phyloP scores from a whole-genome alignment of 64 coral and sea anemone species.

The Dendrophyllia cribrosa region DNA sequence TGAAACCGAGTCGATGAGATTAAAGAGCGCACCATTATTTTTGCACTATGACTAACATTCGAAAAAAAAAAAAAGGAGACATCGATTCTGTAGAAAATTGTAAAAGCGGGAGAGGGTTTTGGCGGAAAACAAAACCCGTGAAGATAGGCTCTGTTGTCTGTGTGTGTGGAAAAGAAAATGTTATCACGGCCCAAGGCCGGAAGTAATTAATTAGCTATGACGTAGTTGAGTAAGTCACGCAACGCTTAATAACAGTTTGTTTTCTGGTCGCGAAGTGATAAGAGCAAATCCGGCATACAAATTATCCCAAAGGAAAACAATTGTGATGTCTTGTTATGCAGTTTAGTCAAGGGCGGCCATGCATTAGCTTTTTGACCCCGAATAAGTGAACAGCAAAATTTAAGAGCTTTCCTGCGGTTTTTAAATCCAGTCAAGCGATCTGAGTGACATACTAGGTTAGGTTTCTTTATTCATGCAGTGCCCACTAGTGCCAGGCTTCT shows the following conservation, averaged over 20 bases:
- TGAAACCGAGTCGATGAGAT: no score
- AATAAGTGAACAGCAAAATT: background rate
- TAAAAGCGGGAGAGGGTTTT: background rate
- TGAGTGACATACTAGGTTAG: background rate
- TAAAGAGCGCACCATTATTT: background rate
- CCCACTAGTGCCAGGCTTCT: no score
- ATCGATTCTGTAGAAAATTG: background rate
- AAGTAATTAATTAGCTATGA: conserved; percentile 16
- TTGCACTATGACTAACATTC: no score
- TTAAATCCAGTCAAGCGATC: background rate
- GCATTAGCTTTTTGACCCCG: conserved; percentile 15
- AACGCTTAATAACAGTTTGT: background rate
- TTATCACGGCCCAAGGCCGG: background rate
- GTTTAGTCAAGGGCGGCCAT: background rate
- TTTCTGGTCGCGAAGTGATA: background rate
- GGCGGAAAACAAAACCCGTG: background rate
- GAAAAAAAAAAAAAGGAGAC: background rate
- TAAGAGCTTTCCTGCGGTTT: background rate
- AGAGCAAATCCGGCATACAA: background rate
- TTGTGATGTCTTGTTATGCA: background rate
- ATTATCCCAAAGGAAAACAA: background rate
- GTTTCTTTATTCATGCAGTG: background rate
- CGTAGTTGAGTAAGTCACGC: background rate
- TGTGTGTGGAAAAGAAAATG: background rate
- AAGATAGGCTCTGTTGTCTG: background rate